Evolutionary conservation across 2,888 invertebrate species (phyloP), one percentile per base, ranked within the genome.

Genomic region (Hyposoter didymator): DNA sequence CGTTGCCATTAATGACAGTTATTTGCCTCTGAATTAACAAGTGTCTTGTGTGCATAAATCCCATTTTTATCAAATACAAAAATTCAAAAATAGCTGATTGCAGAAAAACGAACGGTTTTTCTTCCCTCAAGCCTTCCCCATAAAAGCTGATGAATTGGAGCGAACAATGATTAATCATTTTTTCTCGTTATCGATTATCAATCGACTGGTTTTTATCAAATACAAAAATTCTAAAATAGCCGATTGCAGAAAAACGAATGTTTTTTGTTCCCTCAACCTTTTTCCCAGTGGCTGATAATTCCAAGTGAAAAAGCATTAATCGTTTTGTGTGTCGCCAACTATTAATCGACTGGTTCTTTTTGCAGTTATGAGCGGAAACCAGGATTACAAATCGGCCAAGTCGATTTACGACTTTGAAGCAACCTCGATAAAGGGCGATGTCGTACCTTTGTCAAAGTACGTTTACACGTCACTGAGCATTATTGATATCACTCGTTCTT

Each of bases 351-450:
- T 52, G 32, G 6, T 52, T 32, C 6, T 59, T n/a, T 39, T 39
- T 32, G 39, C 87, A 90, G 89, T 86, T 62, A 94, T 94, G 94
- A 92, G 91, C 84, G 93, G 90, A 88, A 94, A 92, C 87, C 88
- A 90, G 64, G 95, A 96, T 91, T 96, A 95, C 93, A 96, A 97
- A 93, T 94, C 94, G 76, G 97, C 97, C 2, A 94, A 94, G 70
- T 96, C 97, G 55, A 96, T 98, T 80, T 97, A 98, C 92, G 97
- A 97, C 88, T 98, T 98, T 91, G 96, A 95, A 19, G 98, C 95
- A 2, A 96, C 96, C 85, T 96, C 97, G 90, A 97, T 98, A 88
- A 97, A 97, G 93, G 98, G 98, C 6, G 96, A 98, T 92, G 96
- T 96, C 55, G 96, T 98, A 0, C 96, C 96, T 49, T 93, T 98